These are phyloP conservation scores for Muscicapa striata DNA, from an alignment of 2,797 vertebrate genomes.

Conservation along the genomic window DNA sequence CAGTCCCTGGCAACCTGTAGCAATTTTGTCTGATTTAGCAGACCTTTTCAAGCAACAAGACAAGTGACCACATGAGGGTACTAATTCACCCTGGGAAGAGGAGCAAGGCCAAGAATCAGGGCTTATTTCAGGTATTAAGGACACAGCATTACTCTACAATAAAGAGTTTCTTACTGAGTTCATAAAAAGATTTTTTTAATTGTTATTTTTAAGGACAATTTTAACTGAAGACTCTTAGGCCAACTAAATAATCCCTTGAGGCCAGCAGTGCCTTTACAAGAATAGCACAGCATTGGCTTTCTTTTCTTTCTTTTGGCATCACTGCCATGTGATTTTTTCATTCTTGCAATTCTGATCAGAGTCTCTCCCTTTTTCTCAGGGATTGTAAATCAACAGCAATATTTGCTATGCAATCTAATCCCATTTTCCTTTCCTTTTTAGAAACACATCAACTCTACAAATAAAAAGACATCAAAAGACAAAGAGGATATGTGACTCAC, in stretches of 20 bases:
- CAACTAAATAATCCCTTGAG: background rate
- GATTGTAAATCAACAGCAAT: background rate
- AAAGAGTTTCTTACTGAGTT: background rate
- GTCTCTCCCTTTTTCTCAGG: background rate
- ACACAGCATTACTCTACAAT: background rate
- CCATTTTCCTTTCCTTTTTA: background rate
- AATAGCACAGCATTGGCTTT: background rate
- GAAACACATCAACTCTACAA: background rate
- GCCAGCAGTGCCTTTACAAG: background rate
- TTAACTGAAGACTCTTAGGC: background rate
- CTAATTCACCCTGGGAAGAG: background rate
- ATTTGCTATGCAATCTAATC: background rate
- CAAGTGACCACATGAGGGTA: constrained; percentile 28
- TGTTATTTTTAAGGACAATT: background rate
- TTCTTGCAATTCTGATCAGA: background rate
- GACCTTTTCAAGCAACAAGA: background rate
- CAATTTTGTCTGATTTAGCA: background rate
- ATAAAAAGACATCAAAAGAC: background rate
- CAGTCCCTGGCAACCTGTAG: background rate
- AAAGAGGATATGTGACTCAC: background rate
- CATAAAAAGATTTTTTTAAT: background rate
- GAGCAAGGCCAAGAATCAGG: background rate
- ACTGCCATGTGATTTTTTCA: background rate
- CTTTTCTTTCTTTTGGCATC: background rate
- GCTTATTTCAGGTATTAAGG: background rate